Evolutionary conservation across 2,888 invertebrate species (phyloP), one percentile per base, ranked within the genome.

Genomic region (Drosophila meridionalis): DNA sequence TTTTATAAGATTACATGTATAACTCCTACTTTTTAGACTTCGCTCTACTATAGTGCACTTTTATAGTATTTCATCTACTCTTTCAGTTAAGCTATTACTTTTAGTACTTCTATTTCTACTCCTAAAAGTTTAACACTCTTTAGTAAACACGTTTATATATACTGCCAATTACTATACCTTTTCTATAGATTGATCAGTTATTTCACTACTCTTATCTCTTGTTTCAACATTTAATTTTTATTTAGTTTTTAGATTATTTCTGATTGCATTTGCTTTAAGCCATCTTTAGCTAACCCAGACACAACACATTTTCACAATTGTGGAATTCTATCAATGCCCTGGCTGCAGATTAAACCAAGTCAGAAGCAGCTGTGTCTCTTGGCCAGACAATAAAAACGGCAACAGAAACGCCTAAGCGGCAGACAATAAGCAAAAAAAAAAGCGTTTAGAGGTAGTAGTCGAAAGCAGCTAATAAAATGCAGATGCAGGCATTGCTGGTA

Each of bases 401-500:
- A 58, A 36, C 32, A 40, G 45, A 32, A 38, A 34, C 9, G 45
- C 38, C 57, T 59, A 52, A 59, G n/a, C 42, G 40, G 3, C 30
- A 40, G 42, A 38, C 38, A 43, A 55, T n/a, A 20, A 20, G 20
- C n/a, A 42, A 61, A 52, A 28, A 6, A 0, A 26, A 34, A 45
- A 5, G 4, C 9, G 36, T 11, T 45, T 55, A 59, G 47, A 66
- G 34, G 32, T n/a, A 38, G 28, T 9, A 26, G 20, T 38, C 50
- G 58, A 47, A 43, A 56, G 42, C 61, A 73, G 73, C 57, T 73
- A 57, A 73, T 73, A 73, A 68, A 73, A 73, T 61, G 61, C 74
- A 73, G 60, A 55, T 43, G 65, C 8, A 12, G 30, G 3, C 43
- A 6, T 11, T 12, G 38, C n/a, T 38, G 36, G 12, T 38, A 56